Conservation (phyloP, 1,140 invertebrate genomes). For the Hypothenemus hampei region DNA sequence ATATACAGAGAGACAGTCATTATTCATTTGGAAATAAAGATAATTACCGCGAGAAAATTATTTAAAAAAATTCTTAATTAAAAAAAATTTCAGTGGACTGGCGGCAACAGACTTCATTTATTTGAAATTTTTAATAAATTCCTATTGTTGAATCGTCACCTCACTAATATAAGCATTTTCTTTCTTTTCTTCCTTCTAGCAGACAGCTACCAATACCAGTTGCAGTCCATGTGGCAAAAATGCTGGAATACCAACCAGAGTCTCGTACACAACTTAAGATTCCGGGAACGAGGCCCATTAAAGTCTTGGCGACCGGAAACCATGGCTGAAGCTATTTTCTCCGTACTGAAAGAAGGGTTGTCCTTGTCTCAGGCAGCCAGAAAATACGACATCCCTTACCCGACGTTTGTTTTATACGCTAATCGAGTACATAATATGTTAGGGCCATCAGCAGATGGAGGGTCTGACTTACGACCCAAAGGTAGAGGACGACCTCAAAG, state of each 20-base stretch:
- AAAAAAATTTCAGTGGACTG: too few species aligned
- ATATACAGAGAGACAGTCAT: too few species aligned
- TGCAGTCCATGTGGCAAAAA: conserved; percentile 92
- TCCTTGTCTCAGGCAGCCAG: conserved; percentile 83
- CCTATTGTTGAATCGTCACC: too few species aligned
- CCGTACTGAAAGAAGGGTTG: conserved; percentile 83
- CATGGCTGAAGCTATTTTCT: conserved; percentile 90
- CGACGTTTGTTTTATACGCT: conserved; percentile 89
- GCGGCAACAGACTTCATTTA: too few species aligned
- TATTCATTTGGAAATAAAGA: conserved; percentile 7
- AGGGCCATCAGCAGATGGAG: conserved; percentile 80
- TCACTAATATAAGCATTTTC: neutral
- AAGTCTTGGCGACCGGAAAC: conserved; percentile 91
- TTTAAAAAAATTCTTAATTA: too few species aligned
- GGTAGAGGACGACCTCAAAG: conserved; percentile 82
- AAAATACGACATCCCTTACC: conserved; percentile 91
- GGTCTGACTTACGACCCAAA: conserved; percentile 82
- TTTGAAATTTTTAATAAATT: too few species aligned
- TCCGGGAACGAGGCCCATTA: conserved; percentile 83
- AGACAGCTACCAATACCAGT: conserved; percentile 91
- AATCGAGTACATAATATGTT: conserved; percentile 91
- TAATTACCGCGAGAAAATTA: conserved; percentile 6
- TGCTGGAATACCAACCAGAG: conserved; percentile 89
- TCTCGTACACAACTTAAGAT: conserved; percentile 79
- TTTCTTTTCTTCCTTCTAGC: conserved; percentile 51